Evolutionary conservation across 1,140 invertebrate genomes (phyloP).

Genomic region (Episyrphus balteatus): DNA sequence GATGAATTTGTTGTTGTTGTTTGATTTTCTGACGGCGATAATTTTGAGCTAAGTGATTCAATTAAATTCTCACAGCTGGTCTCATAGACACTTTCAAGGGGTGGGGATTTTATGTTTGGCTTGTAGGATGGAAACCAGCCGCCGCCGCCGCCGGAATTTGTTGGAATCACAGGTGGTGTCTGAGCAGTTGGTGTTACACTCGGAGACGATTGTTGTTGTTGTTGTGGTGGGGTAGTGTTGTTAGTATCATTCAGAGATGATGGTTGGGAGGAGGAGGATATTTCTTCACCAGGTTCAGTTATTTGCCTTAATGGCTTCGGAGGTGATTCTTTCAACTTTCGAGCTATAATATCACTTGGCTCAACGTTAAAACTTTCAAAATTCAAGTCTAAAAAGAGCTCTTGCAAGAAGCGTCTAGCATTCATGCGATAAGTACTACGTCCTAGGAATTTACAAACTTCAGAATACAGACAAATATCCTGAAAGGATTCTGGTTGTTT

Average conservation of each 20-base stretch:
- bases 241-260: no score
- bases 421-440: slow-evolving; percentile 70
- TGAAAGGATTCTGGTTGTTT: slow-evolving; percentile 70
- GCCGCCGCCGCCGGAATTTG: slow-evolving; percentile 2
- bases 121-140: slow-evolving; percentile 11
- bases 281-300: neutral
- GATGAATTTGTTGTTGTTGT: no score
- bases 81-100: slow-evolving; percentile 33
- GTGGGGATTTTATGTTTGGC: slow-evolving; percentile 23
- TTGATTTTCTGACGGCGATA: no score
- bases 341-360: slow-evolving; percentile 33
- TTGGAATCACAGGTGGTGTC: neutral
- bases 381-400: slow-evolving; percentile 80
- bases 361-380: slow-evolving; percentile 50
- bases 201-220: neutral
- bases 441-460: slow-evolving; percentile 70
- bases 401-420: slow-evolving; percentile 81
- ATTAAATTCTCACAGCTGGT: slow-evolving; percentile 32
- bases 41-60: no score
- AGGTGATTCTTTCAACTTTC: slow-evolving; percentile 10
- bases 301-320: neutral
- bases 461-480: slow-evolving; percentile 87
- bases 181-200: neutral
- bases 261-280: no score
- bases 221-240: neutral